A percentile compares a stretch with the other conserved stretches of the same genome.
phyloP scores from a whole-genome alignment of 1,140 invertebrate genomes.

The Drosophila rufa region DNA sequence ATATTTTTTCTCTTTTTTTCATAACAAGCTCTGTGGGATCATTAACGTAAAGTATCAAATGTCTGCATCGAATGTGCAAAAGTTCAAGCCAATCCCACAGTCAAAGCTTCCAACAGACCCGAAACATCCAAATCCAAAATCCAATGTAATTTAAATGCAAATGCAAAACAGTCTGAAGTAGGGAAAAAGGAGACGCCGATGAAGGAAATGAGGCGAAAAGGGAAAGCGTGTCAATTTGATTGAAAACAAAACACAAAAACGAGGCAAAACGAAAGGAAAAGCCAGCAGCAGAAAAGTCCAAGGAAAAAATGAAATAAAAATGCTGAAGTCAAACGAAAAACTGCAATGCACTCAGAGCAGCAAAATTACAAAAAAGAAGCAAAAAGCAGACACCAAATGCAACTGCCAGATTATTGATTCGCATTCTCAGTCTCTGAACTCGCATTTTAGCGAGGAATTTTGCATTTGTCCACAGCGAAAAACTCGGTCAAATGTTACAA shows the following conservation, averaged over 20 bases:
- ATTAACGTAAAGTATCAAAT: conserved; percentile 33
- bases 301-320: conserved; percentile 3
- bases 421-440: conserved; percentile 44
- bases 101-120: conserved; percentile 39
- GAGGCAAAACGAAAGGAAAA: conserved; percentile 45
- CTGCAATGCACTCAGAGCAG: conserved; percentile 10
- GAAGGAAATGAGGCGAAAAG: conserved; percentile 35
- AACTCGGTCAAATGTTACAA: conserved; percentile 9
- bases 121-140: conserved; percentile 28
- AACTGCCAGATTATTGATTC: conserved; percentile 61
- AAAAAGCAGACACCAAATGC: conserved; percentile 29
- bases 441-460: conserved; percentile 1
- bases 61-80: conserved; percentile 19
- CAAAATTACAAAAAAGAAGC: conserved; percentile 22
- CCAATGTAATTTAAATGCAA: conserved; percentile 75
- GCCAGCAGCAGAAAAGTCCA: conserved; percentile 15
- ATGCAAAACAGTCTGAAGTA: conserved; percentile 35
- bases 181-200: conserved; percentile 2
- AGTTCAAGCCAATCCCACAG: conserved; percentile 52
- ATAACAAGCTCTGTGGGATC: conserved; percentile 2
- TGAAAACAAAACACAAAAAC: conserved; percentile 44
- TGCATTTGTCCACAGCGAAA: background rate
- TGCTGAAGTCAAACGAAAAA: conserved; percentile 22
- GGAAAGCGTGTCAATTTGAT: conserved; percentile 73
- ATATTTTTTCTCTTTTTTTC: background rate